phyloP scores from a whole-genome alignment of 2,888 invertebrate genomes.

The Diarsia dahlii region DNA sequence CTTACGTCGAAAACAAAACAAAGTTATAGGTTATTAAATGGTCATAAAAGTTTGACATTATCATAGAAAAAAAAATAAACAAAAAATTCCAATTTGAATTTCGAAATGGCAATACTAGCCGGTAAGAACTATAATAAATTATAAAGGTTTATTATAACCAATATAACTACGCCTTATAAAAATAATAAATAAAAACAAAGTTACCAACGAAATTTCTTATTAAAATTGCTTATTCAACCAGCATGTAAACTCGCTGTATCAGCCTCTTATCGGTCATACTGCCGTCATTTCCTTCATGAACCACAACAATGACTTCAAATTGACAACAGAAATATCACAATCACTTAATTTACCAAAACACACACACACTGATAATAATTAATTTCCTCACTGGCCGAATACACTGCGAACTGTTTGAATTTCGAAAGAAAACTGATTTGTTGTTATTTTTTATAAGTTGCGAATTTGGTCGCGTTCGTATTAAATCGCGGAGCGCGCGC shows the following conservation, averaged over 20 bases:
- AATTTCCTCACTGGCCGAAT: conserved; percentile 66
- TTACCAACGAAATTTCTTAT: conserved; percentile 66
- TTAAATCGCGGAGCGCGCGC: conserved; percentile 75
- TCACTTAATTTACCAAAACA: conserved; percentile 67
- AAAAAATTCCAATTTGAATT: conserved; percentile 1
- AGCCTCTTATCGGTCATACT: conserved; percentile 80
- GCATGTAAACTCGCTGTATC: conserved; percentile 70
- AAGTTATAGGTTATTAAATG: not conserved
- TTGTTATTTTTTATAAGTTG: conserved; percentile 66
- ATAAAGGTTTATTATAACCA: too few relatives aligned
- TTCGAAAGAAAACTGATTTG: conserved; percentile 62
- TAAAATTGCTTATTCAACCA: conserved; percentile 57
- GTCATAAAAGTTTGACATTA: not conserved
- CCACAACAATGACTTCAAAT: conserved; percentile 72
- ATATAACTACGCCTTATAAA: not conserved
- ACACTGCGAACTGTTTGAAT: conserved; percentile 59
- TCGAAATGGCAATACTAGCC: not conserved
- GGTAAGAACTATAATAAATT: too few relatives aligned
- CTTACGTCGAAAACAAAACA: not conserved
- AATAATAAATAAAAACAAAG: conserved; percentile 31
- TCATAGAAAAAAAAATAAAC: not conserved
- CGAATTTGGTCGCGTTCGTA: conserved; percentile 74
- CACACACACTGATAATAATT: conserved; percentile 59
- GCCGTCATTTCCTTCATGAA: conserved; percentile 83
- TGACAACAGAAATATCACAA: conserved; percentile 66